These are phyloP conservation scores for Vipera ursinii DNA, from an alignment of 2,797 vertebrate species.

Conservation along the genomic window DNA sequence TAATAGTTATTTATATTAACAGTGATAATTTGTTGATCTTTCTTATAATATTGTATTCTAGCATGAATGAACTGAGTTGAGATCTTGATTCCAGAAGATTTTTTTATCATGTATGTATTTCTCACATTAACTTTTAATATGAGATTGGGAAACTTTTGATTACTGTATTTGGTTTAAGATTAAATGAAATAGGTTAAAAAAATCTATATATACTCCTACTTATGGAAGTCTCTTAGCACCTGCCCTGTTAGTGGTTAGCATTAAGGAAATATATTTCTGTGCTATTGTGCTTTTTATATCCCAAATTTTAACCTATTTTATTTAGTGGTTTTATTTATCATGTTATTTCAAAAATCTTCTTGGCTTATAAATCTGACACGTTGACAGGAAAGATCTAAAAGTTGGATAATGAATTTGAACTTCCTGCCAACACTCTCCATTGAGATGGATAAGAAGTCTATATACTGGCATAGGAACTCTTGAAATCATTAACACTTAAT, in stretches of 20 bases:
- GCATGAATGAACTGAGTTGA: neutral
- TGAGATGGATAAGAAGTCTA: neutral
- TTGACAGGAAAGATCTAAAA: neutral
- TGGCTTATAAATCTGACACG: neutral
- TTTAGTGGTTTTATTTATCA: neutral
- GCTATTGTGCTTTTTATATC: neutral
- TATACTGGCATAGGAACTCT: neutral
- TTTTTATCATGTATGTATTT: neutral
- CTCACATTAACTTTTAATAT: neutral
- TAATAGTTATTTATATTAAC: neutral
- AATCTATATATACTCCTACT: neutral
- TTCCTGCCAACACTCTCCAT: neutral
- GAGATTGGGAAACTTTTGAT: neutral
- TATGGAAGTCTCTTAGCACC: neutral
- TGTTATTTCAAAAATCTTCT: neutral
- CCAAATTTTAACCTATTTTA: neutral
- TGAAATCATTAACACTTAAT: neutral
- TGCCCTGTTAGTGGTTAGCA: neutral
- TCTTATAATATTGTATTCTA: neutral
- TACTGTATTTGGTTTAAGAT: neutral
- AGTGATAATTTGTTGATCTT: neutral
- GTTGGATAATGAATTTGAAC: neutral
- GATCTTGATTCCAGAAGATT: neutral
- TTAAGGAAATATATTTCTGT: neutral
- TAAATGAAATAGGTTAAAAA: neutral